Percentiles rank a stretch among this genome's conserved stretches.
Evolutionary conservation across 2,888 invertebrate genomes (phyloP).

Genomic region (Pomacea canaliculata): DNA sequence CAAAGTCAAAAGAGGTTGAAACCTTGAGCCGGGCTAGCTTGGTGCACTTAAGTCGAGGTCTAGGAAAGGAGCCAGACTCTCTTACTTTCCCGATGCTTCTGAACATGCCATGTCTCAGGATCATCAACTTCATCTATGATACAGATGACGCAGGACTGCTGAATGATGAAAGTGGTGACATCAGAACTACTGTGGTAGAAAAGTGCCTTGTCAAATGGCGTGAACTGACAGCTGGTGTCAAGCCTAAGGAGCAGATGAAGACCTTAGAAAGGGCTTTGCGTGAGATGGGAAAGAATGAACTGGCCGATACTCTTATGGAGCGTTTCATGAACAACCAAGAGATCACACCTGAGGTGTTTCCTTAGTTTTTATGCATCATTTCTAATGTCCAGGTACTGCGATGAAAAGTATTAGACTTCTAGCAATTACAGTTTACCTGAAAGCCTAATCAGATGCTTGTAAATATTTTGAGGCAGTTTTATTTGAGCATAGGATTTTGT

Average conservation of each 20-base stretch:
- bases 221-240: slow-evolving; percentile 40
- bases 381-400: too few species aligned
- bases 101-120: slow-evolving; percentile 52
- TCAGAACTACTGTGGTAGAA: slow-evolving; percentile 35
- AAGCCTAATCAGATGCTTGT: too few species aligned
- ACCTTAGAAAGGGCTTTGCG: slow-evolving; percentile 53
- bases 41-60: slow-evolving; percentile 41
- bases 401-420: not conserved
- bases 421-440: slow-evolving; percentile 6
- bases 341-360: slow-evolving; percentile 50
- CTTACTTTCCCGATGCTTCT: slow-evolving; percentile 53
- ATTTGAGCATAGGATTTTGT: too few species aligned
- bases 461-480: too few species aligned
- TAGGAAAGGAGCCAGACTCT: slow-evolving; percentile 49
- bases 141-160: slow-evolving; percentile 35
- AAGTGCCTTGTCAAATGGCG: slow-evolving; percentile 53
- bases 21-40: slow-evolving; percentile 45
- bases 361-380: slow-evolving; percentile 2
- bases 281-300: slow-evolving; percentile 55
- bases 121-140: slow-evolving; percentile 47
- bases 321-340: slow-evolving; percentile 49
- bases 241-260: slow-evolving; percentile 53
- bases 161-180: slow-evolving; percentile 23
- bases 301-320: slow-evolving; percentile 51
- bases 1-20: slow-evolving; percentile 42